Evolutionary conservation across 2,113 vertebrate genomes (phyloP).

Genomic region (Speoplatyrhinus poulsoni): DNA sequence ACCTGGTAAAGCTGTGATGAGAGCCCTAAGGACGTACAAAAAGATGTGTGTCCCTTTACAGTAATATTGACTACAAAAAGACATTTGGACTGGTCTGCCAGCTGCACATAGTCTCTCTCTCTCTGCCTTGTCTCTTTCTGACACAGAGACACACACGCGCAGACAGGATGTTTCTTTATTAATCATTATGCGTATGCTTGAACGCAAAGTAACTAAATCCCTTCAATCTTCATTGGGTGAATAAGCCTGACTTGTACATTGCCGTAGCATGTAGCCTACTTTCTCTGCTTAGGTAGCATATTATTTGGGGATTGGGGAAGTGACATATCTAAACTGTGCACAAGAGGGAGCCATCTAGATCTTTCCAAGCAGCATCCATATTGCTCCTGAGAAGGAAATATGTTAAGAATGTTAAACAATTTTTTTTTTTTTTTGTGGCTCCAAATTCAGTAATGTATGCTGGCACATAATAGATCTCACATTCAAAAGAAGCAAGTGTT

Average conservation of each 20-base stretch:
- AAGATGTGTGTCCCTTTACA: too few relatives aligned
- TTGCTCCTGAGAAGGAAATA: background rate
- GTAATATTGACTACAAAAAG: too few relatives aligned
- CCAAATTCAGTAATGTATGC: too few relatives aligned
- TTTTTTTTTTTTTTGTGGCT: too few relatives aligned
- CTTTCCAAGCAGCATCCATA: slow-evolving; percentile 19
- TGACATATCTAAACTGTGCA: slow-evolving; percentile 12
- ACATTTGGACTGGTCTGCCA: background rate
- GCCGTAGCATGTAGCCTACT: slow-evolving; percentile 1
- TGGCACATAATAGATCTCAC: too few relatives aligned
- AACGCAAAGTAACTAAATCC: background rate
- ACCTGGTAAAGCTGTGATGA: too few relatives aligned
- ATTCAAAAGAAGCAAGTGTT: too few relatives aligned
- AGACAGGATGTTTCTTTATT: background rate
- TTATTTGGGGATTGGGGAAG: background rate
- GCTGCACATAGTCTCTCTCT: background rate
- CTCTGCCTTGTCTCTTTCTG: background rate
- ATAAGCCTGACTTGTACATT: too few relatives aligned
- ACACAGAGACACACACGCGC: background rate
- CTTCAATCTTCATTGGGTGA: too few relatives aligned
- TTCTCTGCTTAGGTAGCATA: too few relatives aligned
- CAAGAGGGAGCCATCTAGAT: slow-evolving; percentile 28
- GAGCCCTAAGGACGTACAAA: too few relatives aligned
- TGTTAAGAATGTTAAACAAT: background rate
- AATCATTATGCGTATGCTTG: background rate